Conservation (phyloP, 2,113 vertebrate genomes). For the Campylorhamphus procurvoides region DNA sequence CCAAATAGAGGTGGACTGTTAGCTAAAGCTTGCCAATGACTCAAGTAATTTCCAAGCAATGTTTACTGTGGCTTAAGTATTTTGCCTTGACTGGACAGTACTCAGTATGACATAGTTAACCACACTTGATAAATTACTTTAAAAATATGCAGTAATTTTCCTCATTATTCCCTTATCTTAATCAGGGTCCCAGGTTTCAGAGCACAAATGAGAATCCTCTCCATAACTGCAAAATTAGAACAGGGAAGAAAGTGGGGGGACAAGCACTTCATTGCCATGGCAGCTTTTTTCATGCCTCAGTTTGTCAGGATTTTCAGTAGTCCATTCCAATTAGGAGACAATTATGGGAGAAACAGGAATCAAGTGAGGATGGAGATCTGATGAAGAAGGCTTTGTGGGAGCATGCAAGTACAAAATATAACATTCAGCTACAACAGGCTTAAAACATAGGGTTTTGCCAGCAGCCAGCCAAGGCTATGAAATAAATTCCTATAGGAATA, state of each 20-base stretch:
- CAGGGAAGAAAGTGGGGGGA: fast-evolving
- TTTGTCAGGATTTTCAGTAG: background rate
- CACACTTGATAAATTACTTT: background rate
- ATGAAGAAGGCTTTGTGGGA: background rate
- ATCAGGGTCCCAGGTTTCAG: background rate
- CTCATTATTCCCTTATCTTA: background rate
- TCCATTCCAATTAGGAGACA: background rate
- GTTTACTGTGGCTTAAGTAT: background rate
- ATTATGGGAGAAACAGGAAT: background rate
- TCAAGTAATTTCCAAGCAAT: background rate
- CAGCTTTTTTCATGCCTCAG: background rate
- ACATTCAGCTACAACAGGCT: background rate
- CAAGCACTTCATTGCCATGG: fast-evolving
- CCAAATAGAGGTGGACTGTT: background rate
- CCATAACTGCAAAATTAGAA: background rate
- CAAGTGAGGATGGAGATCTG: background rate
- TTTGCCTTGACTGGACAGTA: background rate
- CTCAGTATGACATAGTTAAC: background rate
- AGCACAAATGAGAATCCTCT: background rate
- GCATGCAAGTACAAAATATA: background rate
- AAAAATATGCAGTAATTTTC: background rate
- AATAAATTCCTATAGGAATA: background rate
- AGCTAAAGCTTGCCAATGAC: background rate
- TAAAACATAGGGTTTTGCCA: background rate
- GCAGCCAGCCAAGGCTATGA: background rate